Evolutionary conservation across 2,797 vertebrate genomes (phyloP).

Genomic region (Myotis myotis): DNA sequence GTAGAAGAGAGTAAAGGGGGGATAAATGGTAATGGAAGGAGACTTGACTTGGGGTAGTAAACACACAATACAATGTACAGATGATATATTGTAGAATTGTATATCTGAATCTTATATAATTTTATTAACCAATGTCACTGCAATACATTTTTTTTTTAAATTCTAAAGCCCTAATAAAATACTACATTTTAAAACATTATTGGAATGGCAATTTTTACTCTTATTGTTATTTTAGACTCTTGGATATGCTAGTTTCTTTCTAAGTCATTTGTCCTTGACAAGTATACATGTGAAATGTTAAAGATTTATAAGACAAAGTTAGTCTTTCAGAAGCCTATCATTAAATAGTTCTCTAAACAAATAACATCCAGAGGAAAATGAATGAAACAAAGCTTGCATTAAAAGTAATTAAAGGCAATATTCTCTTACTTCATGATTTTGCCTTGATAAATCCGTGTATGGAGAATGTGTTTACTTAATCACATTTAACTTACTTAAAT

Average conservation of each 20-base stretch:
- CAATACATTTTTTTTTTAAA: background rate
- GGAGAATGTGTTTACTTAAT: background rate
- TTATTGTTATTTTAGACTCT: background rate
- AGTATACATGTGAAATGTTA: background rate
- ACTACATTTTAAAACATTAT: background rate
- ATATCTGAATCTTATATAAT: background rate
- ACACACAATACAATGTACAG: background rate
- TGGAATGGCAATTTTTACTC: background rate
- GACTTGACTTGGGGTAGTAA: background rate
- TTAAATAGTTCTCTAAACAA: constrained; percentile 2
- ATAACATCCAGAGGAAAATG: background rate
- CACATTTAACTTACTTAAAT: background rate
- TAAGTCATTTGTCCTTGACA: background rate
- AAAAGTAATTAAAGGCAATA: background rate
- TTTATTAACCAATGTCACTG: background rate
- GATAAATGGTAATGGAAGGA: background rate
- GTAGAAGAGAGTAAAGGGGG: background rate
- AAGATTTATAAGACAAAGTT: background rate
- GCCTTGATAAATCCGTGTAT: background rate
- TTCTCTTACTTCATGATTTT: background rate
- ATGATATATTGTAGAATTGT: background rate
- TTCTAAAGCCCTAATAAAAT: background rate
- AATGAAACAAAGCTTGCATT: background rate
- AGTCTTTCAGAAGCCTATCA: background rate
- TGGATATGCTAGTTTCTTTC: background rate